Percentiles rank a stretch among this genome's conserved stretches.
These are phyloP conservation scores for Thryonomys swinderianus DNA, from an alignment of 2,113 vertebrate genomes.

Conservation along the genomic window DNA sequence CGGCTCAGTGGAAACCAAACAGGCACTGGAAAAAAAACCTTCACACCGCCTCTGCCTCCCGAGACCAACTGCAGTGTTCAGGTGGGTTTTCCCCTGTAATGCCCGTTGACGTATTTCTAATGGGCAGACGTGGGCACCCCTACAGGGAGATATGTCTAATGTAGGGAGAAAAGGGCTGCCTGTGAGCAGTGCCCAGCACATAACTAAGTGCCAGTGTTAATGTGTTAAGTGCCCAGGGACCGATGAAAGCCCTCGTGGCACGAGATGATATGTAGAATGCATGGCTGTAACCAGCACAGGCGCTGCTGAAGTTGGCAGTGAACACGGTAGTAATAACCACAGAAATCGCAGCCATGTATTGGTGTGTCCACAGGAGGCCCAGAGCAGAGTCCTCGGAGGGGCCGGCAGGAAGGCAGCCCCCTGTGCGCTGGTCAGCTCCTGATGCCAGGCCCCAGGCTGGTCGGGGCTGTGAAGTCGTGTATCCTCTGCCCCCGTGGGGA, in stretches of 20 bases:
- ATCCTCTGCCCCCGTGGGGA: background rate
- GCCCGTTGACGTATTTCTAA: background rate
- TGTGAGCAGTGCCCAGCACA: accelerated
- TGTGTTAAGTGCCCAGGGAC: background rate
- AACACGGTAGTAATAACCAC: background rate
- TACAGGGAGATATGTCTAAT: background rate
- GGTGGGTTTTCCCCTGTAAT: background rate
- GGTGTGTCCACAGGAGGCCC: accelerated
- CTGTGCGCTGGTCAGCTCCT: background rate
- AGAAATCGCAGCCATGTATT: too few relatives aligned
- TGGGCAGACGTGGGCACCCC: background rate
- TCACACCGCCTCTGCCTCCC: background rate
- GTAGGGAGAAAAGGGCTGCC: background rate
- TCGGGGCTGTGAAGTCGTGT: background rate
- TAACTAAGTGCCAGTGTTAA: background rate
- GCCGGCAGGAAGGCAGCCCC: background rate
- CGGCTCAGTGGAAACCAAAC: background rate
- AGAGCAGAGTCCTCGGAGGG: background rate
- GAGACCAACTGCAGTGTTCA: background rate
- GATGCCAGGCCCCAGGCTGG: background rate
- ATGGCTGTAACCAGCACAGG: background rate
- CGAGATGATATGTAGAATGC: background rate
- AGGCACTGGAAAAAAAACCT: background rate
- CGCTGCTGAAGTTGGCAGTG: background rate
- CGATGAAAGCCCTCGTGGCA: background rate